phyloP scores from a whole-genome alignment of 2,797 vertebrate genomes.

The Micropoecilia bifurca region DNA sequence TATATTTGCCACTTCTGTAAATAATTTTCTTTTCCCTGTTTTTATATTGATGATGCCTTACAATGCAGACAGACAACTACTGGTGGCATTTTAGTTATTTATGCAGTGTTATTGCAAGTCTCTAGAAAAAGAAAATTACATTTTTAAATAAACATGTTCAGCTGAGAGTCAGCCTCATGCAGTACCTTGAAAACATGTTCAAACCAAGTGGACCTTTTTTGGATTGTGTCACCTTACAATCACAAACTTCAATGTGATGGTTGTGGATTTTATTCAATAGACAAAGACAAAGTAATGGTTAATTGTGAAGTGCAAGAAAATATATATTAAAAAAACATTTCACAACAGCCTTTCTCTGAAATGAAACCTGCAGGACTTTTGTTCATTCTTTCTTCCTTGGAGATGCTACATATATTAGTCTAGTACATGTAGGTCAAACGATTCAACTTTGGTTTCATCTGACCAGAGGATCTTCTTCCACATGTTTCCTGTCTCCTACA shows the following conservation, averaged over 20 bases:
- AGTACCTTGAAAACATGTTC: background rate
- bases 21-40: constrained; percentile 23
- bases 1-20: constrained; percentile 30
- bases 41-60: constrained; percentile 20
- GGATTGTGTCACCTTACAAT: background rate
- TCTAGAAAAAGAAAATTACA: background rate
- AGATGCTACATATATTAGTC: background rate
- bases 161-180: background rate
- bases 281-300: background rate
- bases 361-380: background rate
- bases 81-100: constrained; percentile 11
- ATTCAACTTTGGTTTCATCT: background rate
- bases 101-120: background rate
- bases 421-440: too few species aligned
- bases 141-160: background rate
- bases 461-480: background rate
- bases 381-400: background rate
- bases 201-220: background rate
- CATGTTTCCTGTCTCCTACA: background rate
- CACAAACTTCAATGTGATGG: background rate
- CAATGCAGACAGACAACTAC: constrained; percentile 13
- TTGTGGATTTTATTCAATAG: background rate
- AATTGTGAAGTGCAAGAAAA: background rate
- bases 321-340: background rate
- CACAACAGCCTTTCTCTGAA: background rate